Conservation (phyloP, 2,888 invertebrate species). For the Endotricha flammealis region DNA sequence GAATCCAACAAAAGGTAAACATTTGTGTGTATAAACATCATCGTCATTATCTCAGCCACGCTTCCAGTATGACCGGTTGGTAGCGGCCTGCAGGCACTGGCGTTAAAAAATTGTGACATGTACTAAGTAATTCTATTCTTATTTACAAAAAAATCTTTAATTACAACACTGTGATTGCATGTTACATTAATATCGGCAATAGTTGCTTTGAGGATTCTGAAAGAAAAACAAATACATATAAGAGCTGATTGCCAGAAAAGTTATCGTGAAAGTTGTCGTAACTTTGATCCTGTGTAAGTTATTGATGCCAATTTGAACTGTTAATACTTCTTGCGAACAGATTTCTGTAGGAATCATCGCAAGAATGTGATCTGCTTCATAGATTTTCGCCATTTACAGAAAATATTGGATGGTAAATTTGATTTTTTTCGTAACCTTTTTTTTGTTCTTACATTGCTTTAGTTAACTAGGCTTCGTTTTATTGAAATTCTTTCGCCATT, state of each 20-base stretch:
- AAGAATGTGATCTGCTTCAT: conserved; percentile 10
- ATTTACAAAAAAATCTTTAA: too few relatives aligned
- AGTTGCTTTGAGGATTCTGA: neutral
- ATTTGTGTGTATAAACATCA: too few relatives aligned
- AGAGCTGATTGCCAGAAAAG: conserved; percentile 13
- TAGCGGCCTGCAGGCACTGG: too few relatives aligned
- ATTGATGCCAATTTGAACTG: conserved; percentile 13
- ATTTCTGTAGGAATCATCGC: conserved; percentile 11
- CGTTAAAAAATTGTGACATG: too few relatives aligned
- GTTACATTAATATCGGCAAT: too few relatives aligned
- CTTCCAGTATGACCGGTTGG: too few relatives aligned
- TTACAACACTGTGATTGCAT: too few relatives aligned
- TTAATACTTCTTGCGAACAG: conserved; percentile 16
- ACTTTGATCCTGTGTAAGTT: conserved; percentile 13
- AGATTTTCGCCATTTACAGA: conserved; percentile 3
- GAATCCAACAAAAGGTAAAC: too few relatives aligned
- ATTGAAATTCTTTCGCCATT: neutral
- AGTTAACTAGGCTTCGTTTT: too few relatives aligned
- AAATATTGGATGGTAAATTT: conserved; percentile 1
- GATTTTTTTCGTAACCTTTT: neutral
- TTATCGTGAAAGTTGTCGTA: conserved; percentile 12
- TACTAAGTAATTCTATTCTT: too few relatives aligned
- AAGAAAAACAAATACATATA: conserved; percentile 9
- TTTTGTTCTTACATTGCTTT: neutral
- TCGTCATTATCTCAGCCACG: too few relatives aligned